Percentiles rank a stretch among this genome's conserved stretches.
These are phyloP conservation scores for Actinostola sp. DNA, from an alignment of 92 coral and sea anemone genomes.

Conservation along the genomic window DNA sequence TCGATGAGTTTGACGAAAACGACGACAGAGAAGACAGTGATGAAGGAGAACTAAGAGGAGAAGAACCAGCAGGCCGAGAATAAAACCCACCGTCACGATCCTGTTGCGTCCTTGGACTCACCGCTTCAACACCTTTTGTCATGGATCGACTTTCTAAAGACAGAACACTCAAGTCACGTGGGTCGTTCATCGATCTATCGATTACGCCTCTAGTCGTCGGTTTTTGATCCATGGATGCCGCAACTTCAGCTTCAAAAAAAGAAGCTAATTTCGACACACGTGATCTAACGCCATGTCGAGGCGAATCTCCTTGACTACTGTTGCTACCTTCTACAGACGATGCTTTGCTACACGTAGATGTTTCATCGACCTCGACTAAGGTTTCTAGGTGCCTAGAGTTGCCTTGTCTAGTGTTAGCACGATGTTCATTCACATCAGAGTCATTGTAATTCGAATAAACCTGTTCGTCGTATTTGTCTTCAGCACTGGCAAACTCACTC, in stretches of 20 bases:
- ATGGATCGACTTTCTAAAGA: background rate
- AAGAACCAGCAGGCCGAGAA: conserved; percentile 13
- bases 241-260: conserved; percentile 35
- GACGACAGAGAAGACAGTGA: conserved; percentile 79
- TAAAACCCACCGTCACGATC: conserved; percentile 15
- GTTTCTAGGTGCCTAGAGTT: conserved; percentile 70
- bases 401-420: conserved; percentile 20
- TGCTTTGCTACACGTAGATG: conserved; percentile 30
- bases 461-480: conserved; percentile 26
- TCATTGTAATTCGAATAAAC: conserved; percentile 21
- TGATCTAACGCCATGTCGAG: conserved; percentile 7
- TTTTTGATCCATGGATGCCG: conserved; percentile 4
- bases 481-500: conserved; percentile 23
- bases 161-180: background rate
- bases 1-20: conserved; percentile 60
- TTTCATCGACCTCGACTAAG: conserved; percentile 75
- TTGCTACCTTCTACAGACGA: conserved; percentile 38
- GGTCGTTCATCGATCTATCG: background rate
- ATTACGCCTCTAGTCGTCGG: background rate
- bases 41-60: conserved; percentile 77
- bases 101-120: background rate
- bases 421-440: conserved; percentile 21
- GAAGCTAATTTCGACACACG: conserved; percentile 42
- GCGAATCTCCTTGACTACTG: background rate
- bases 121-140: background rate